Evolutionary conservation across 2,113 vertebrate species (phyloP).

Genomic region (Harpagus bidentatus): DNA sequence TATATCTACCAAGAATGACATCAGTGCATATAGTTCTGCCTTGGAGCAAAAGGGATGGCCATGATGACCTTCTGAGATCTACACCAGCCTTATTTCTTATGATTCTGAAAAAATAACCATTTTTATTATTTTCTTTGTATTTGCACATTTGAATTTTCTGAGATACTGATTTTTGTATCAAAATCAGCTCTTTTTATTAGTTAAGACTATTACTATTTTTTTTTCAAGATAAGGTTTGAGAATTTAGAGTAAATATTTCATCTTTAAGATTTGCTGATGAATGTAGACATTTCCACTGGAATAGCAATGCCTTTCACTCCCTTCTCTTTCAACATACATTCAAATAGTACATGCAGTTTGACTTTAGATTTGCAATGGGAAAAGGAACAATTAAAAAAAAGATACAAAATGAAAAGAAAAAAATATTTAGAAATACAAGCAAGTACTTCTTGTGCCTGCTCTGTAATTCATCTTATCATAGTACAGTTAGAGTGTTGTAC

Average conservation of each 20-base stretch:
- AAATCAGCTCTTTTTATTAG: neutral
- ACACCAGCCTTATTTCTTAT: neutral
- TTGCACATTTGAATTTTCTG: neutral
- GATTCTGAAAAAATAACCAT: neutral
- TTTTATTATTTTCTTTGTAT: neutral
- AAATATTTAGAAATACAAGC: neutral
- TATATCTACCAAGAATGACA: neutral
- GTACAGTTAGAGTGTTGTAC: neutral
- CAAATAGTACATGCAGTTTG: fast-evolving
- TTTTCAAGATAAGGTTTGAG: neutral
- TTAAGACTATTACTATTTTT: neutral
- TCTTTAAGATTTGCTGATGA: neutral
- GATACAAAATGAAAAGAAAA: neutral
- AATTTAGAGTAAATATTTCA: neutral
- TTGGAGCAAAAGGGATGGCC: neutral
- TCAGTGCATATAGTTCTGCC: neutral
- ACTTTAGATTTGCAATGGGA: neutral
- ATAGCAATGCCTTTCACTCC: neutral
- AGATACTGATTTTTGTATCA: neutral
- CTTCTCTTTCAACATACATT: neutral
- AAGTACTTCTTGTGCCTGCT: neutral
- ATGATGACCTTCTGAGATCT: neutral
- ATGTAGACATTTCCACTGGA: neutral
- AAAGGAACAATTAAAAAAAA: neutral
- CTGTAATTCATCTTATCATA: neutral